Percentiles rank a stretch among this genome's conserved stretches.
These are phyloP conservation scores for Pterophyllum scalare DNA, from an alignment of 2,113 vertebrate species.

Conservation along the genomic window DNA sequence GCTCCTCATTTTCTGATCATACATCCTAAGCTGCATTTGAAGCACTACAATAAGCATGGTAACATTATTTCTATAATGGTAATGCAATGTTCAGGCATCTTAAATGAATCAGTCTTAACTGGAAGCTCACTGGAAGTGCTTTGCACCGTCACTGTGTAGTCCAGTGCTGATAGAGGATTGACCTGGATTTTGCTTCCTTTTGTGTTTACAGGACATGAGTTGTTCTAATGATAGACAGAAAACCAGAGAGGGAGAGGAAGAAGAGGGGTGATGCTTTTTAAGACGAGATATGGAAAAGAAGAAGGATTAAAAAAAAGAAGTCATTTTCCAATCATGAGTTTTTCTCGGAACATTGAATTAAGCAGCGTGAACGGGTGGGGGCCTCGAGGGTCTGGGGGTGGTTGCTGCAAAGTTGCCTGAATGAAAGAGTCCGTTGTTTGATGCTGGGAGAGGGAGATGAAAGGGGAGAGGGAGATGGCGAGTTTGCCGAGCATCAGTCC, in stretches of 20 bases:
- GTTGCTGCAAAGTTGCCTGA: conserved; percentile 73
- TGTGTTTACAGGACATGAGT: conserved; percentile 29
- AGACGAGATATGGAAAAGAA: conserved; percentile 56
- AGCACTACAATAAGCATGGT: neutral
- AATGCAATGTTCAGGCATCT: neutral
- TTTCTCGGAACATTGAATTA: conserved; percentile 86
- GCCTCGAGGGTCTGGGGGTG: conserved; percentile 74
- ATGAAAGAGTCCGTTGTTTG: conserved; percentile 82
- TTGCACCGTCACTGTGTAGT: neutral
- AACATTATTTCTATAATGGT: neutral
- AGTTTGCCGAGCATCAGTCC: conserved; percentile 74
- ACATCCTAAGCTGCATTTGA: neutral
- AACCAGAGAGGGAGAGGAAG: neutral
- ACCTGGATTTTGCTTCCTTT: neutral
- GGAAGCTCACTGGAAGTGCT: neutral
- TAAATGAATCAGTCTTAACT: neutral
- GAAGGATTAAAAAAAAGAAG: conserved; percentile 45
- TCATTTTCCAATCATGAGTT: conserved; percentile 85
- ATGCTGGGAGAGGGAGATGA: conserved; percentile 76
- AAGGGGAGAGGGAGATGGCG: conserved; percentile 77
- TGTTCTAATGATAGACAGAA: conserved; percentile 44
- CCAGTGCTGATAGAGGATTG: neutral
- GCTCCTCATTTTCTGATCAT: neutral
- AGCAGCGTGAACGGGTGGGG: conserved; percentile 77
- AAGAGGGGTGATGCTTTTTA: conserved; percentile 32